These are phyloP conservation scores for Phyllotreta cruciferae DNA, from an alignment of 2,888 invertebrate genomes.

Conservation along the genomic window DNA sequence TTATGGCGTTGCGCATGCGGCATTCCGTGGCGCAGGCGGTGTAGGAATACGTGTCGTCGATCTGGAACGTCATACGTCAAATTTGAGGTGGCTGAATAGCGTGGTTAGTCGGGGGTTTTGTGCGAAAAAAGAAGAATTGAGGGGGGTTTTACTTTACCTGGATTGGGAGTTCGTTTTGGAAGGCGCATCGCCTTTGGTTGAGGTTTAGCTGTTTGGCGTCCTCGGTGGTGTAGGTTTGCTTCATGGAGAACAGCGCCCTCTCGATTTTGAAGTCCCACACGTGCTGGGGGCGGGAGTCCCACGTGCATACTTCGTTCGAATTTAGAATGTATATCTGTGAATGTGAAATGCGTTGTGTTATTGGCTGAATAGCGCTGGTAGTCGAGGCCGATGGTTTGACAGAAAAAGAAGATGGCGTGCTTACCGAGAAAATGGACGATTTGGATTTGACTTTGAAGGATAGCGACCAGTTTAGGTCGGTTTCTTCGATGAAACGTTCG, in stretches of 20 bases:
- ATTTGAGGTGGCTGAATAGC: no score
- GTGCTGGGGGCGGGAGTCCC: constrained; percentile 72
- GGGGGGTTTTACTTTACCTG: constrained; percentile 23
- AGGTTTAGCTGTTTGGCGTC: constrained; percentile 74
- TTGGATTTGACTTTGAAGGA: constrained; percentile 57
- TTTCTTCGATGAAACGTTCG: constrained; percentile 69
- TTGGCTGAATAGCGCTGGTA: background rate
- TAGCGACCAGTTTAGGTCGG: constrained; percentile 71
- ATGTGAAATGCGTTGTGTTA: constrained; percentile 37
- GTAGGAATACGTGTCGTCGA: constrained; percentile 68
- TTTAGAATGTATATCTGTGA: constrained; percentile 72
- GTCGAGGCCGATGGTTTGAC: background rate
- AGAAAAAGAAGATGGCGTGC: constrained; percentile 33
- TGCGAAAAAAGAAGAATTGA: background rate
- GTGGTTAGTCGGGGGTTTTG: no score
- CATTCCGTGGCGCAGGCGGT: constrained; percentile 78
- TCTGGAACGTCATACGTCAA: constrained; percentile 28
- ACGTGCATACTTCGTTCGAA: constrained; percentile 66
- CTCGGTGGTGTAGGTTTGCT: constrained; percentile 78
- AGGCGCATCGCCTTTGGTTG: constrained; percentile 76
- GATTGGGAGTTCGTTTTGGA: constrained; percentile 71
- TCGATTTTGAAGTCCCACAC: constrained; percentile 71
- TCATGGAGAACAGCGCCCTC: constrained; percentile 72
- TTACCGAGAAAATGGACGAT: constrained; percentile 49
- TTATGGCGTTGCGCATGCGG: constrained; percentile 70